A percentile compares a stretch with the other conserved stretches of the same genome.
These are phyloP conservation scores for Drosophila kanapiae DNA, from an alignment of 1,140 invertebrate species.

Conservation along the genomic window DNA sequence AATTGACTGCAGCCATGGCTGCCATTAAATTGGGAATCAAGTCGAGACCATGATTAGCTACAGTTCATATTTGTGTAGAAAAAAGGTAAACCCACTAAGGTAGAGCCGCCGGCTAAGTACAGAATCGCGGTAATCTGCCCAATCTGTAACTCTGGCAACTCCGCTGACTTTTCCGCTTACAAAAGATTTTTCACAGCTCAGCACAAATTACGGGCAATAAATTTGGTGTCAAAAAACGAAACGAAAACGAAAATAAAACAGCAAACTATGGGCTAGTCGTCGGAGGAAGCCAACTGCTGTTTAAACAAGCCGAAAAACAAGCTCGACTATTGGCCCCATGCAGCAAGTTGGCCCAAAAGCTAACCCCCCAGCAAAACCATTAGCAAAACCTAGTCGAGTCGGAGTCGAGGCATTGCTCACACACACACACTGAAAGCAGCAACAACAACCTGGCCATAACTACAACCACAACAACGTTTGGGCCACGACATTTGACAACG, in stretches of 20 bases:
- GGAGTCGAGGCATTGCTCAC: constrained; percentile 19
- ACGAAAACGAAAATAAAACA: constrained; percentile 47
- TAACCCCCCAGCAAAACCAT: constrained; percentile 32
- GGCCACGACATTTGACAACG: constrained; percentile 81
- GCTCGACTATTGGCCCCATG: constrained; percentile 66
- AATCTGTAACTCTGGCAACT: constrained; percentile 13
- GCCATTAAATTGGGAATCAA: constrained; percentile 44
- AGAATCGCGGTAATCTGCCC: constrained; percentile 25
- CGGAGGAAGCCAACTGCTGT: constrained; percentile 54
- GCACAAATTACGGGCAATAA: constrained; percentile 77
- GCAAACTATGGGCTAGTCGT: constrained; percentile 16
- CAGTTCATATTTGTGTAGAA: constrained; percentile 5
- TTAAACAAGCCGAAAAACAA: constrained; percentile 74
- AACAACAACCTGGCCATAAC: constrained; percentile 23
- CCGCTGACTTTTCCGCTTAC: constrained; percentile 18
- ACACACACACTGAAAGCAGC: constrained; percentile 25
- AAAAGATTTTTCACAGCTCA: constrained; percentile 70
- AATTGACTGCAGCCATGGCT: constrained; percentile 24
- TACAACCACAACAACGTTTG: constrained; percentile 58
- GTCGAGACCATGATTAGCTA: constrained; percentile 37
- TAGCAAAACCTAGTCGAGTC: constrained; percentile 34
- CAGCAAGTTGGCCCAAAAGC: constrained; percentile 60
- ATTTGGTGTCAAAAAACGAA: constrained; percentile 72
- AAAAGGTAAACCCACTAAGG: neutral
- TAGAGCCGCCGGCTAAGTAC: constrained; percentile 4